Percentiles rank a stretch among this genome's conserved stretches.
phyloP scores from a whole-genome alignment of 2,113 vertebrate species.

The Suncus etruscus region DNA sequence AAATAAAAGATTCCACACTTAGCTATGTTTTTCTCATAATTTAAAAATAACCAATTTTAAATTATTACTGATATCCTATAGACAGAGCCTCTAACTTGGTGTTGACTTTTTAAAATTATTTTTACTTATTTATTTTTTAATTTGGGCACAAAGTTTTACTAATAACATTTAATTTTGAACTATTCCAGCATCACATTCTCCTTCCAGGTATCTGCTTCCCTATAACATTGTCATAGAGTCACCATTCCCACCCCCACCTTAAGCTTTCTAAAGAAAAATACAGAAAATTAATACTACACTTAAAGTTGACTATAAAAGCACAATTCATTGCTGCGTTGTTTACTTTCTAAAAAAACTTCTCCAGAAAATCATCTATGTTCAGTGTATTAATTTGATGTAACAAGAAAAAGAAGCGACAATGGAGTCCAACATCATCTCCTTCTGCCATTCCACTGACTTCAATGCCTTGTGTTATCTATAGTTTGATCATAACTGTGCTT shows the following conservation, averaged over 20 bases:
- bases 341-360: constrained; percentile 12
- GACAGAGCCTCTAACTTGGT: not conserved
- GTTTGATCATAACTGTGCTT: not conserved
- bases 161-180: too few species aligned
- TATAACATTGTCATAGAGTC: too few species aligned
- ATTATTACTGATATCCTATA: not conserved
- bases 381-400: not conserved
- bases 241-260: too few species aligned
- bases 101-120: not conserved
- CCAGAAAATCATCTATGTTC: not conserved
- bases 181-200: too few species aligned
- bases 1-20: not conserved
- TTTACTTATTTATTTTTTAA: not conserved
- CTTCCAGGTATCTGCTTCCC: too few species aligned
- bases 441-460: not conserved
- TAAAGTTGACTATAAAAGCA: not conserved
- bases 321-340: not conserved
- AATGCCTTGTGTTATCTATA: not conserved
- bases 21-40: not conserved
- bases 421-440: too few species aligned
- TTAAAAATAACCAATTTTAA: not conserved
- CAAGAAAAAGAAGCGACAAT: not conserved
- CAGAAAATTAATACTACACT: too few species aligned
- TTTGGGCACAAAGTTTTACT: too few species aligned
- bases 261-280: not conserved